A percentile compares a stretch with the other conserved stretches of the same genome.
These are phyloP conservation scores for Mactromeris polynyma DNA, from an alignment of 2,888 invertebrate genomes.

Conservation along the genomic window DNA sequence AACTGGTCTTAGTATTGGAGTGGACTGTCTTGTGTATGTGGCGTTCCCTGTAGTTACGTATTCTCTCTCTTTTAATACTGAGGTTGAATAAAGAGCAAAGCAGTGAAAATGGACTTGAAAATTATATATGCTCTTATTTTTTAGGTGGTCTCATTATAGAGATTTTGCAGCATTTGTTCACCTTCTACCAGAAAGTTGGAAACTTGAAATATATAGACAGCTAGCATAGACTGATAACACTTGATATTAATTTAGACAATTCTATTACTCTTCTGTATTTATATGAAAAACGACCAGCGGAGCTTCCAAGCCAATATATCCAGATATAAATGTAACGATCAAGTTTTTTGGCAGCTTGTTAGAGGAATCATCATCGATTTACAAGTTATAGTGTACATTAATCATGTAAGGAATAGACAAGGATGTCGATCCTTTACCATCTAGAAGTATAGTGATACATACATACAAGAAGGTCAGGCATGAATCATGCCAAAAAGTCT, in stretches of 20 bases:
- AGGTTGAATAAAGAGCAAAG: too few relatives aligned
- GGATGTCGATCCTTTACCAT: neutral
- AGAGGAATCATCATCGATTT: neutral
- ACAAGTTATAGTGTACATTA: neutral
- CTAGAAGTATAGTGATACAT: neutral
- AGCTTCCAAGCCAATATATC: too few relatives aligned
- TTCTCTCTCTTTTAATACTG: too few relatives aligned
- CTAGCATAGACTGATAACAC: neutral
- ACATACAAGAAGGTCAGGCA: neutral
- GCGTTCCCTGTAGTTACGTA: too few relatives aligned
- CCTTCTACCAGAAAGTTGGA: neutral
- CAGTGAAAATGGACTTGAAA: too few relatives aligned
- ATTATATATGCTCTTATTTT: too few relatives aligned
- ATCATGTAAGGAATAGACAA: neutral
- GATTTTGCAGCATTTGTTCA: too few relatives aligned
- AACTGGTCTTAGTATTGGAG: too few relatives aligned
- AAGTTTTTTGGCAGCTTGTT: slow-evolving; percentile 12
- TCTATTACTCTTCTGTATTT: too few relatives aligned
- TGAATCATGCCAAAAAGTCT: neutral
- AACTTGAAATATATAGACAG: neutral
- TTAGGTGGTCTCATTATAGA: too few relatives aligned
- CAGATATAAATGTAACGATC: neutral
- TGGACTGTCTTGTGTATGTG: too few relatives aligned
- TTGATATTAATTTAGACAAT: neutral
- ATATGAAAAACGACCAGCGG: too few relatives aligned